phyloP scores from a whole-genome alignment of 2,797 vertebrate genomes.

The Hydrolagus colliei region DNA sequence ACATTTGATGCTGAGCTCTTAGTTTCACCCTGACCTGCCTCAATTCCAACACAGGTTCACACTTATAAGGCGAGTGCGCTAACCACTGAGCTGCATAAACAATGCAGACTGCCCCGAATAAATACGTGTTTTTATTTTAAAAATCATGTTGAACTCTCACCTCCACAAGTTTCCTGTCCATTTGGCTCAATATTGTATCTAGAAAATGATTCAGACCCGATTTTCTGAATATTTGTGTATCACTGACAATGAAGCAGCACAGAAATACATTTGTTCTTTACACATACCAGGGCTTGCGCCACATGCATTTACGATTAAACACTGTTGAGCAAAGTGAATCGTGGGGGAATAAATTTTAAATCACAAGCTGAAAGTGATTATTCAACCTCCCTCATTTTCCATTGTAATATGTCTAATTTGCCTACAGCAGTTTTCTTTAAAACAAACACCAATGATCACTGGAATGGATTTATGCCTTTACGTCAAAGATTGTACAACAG shows the following conservation, averaged over 20 bases:
- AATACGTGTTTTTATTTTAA: no score
- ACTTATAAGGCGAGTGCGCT: no score
- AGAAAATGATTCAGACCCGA: no score
- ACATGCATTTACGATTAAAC: neutral
- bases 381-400: neutral
- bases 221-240: neutral
- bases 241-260: neutral
- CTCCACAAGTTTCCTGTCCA: no score
- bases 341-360: neutral
- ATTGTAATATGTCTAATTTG: neutral
- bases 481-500: neutral
- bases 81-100: no score
- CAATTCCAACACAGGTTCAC: no score
- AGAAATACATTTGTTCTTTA: neutral
- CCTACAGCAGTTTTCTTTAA: neutral
- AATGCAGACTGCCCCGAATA: no score
- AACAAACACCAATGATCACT: neutral
- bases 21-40: no score
- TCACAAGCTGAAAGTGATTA: neutral
- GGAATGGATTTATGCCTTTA: neutral
- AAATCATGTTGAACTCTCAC: no score
- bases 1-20: no score
- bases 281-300: neutral
- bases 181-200: no score
- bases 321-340: neutral